A percentile compares a stretch with the other conserved stretches of the same genome.
These are phyloP conservation scores for Takifugu bimaculatus DNA, from an alignment of 2,113 vertebrate genomes.

Conservation along the genomic window DNA sequence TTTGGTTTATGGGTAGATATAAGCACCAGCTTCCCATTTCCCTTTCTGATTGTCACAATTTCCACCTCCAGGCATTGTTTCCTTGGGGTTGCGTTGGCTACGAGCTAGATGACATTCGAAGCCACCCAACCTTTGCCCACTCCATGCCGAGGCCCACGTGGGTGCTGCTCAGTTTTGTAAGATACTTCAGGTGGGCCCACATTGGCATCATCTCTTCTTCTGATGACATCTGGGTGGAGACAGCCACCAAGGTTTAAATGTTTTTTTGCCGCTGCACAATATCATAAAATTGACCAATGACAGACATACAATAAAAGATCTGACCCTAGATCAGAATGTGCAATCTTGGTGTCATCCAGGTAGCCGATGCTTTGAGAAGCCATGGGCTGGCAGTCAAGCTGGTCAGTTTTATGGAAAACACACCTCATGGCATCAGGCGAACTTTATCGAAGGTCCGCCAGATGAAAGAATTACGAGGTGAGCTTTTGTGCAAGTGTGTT, in stretches of 20 bases:
- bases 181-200: constrained; percentile 78
- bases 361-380: constrained; percentile 71
- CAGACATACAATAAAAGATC: no score
- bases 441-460: constrained; percentile 70
- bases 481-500: not conserved
- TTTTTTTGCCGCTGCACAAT: not conserved
- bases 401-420: constrained; percentile 66
- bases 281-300: not conserved
- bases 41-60: not conserved
- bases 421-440: constrained; percentile 60
- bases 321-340: not conserved
- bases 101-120: constrained; percentile 68
- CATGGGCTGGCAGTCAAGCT: constrained; percentile 71
- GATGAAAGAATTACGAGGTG: constrained; percentile 67
- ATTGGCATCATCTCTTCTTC: constrained; percentile 74
- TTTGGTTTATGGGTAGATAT: not conserved
- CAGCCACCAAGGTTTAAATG: constrained; percentile 63
- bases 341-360: constrained; percentile 26
- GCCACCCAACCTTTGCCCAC: constrained; percentile 71
- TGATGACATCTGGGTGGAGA: constrained; percentile 77
- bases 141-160: constrained; percentile 70
- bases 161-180: constrained; percentile 72
- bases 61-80: constrained; percentile 63
- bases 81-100: constrained; percentile 75
- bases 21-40: not conserved